Base-by-base conservation (phyloP, 1,140 invertebrate genomes). In the Cataglyphis hispanica region DNA sequence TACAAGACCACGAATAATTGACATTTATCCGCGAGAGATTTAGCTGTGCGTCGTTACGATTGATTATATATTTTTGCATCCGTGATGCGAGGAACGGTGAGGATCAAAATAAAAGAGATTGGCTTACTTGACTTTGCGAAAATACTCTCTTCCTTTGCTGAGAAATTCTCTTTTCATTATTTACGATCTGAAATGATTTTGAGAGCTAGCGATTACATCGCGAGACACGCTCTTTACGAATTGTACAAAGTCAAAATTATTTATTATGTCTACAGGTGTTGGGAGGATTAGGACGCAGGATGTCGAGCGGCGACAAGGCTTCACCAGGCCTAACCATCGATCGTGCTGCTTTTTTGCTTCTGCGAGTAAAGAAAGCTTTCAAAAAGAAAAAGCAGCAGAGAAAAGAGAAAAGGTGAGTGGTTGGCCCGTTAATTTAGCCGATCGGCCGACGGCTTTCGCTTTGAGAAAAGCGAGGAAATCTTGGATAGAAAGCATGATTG, bases 311-410 rank as follows among this genome's bases (percentile, higher is more conserved):
- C 90, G 94, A 95, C 90, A 95, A 95, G 93, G 91, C 92, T 87
- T 92, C 91, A 88, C 93, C 93, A 34, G 86, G 94, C 91, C 95
- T 98, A 85, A 98, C 97, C 80, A 98, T 98, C 92, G 98, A 98
- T 95, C 96, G 97, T 84, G 98, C 98, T 43, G 98, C 98, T 27
- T 98, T 98, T 94, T 96, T 98, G 25, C 96, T 98, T 81, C 95
- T 98, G 78, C 95, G 98, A 86, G 98, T 98, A 56, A 98, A 98
- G 92, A 97, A 97, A 92, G 98, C 98, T 27, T 98, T 98, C 95
- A 98, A 98, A 94, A 98, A 98, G 95, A 98, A 98, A 94, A 97
- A 97, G 89, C 97, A 98, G 91, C 97, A 97, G 92, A 95, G 97
- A 84, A 98, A 98, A 92, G 97, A 98, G 83, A 97, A 97, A 95